These are phyloP conservation scores for Astatotilapia flaviijosephi DNA, from an alignment of 2,113 vertebrate genomes.

Conservation along the genomic window DNA sequence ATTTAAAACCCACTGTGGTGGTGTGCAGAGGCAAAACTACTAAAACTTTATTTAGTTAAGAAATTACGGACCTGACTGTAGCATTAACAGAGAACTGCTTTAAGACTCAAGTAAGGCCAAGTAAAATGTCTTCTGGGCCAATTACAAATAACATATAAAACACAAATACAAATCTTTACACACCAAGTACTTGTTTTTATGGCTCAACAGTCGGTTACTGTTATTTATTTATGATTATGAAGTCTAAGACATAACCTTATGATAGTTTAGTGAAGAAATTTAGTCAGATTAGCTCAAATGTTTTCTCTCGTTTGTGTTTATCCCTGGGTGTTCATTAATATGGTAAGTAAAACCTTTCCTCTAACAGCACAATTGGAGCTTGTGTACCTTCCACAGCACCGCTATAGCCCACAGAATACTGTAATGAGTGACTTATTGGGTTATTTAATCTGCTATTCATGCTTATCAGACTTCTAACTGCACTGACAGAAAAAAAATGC, in stretches of 20 bases:
- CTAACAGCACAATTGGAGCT: not conserved
- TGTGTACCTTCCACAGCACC: not conserved
- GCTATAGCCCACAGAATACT: not conserved
- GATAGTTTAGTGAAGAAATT: not conserved
- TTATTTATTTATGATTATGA: not conserved
- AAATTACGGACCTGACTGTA: not conserved
- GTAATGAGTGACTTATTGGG: slow-evolving; percentile 7
- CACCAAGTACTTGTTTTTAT: not conserved
- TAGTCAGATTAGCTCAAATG: not conserved
- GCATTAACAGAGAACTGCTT: not conserved
- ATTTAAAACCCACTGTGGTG: not conserved
- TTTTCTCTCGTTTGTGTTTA: not conserved
- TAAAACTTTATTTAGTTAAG: not conserved
- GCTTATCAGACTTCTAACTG: slow-evolving; percentile 1
- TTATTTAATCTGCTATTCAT: slow-evolving; percentile 22
- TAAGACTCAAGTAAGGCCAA: not conserved
- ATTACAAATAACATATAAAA: slow-evolving; percentile 4
- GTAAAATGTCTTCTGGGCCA: not conserved
- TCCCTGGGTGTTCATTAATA: not conserved
- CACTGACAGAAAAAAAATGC: not conserved
- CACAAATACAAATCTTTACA: not conserved
- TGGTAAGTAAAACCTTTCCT: not conserved
- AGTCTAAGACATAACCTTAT: not conserved
- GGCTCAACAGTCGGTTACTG: not conserved
- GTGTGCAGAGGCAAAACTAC: not conserved